Evolutionary conservation across 2,888 invertebrate species (phyloP).

Genomic region (Chymomyza procnemis): DNA sequence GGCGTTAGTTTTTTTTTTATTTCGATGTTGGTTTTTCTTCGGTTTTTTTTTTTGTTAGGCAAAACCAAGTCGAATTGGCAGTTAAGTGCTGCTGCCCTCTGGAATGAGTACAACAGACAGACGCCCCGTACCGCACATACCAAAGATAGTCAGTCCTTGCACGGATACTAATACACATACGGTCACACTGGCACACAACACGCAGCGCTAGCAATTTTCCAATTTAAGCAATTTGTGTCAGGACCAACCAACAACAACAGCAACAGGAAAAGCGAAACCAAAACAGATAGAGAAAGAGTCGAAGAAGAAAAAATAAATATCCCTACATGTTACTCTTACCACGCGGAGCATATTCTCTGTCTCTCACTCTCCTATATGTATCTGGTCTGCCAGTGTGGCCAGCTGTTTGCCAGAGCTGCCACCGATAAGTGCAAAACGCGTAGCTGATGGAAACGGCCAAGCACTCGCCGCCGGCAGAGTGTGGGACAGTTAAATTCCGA

Average conservation of each 20-base stretch:
- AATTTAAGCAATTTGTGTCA: slow-evolving; percentile 68
- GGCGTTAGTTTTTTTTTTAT: slow-evolving; percentile 1
- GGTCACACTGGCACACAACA: slow-evolving; percentile 27
- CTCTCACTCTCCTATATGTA: no score
- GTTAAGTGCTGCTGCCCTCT: slow-evolving; percentile 12
- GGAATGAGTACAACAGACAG: neutral
- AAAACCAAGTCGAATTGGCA: slow-evolving; percentile 45
- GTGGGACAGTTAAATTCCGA: slow-evolving; percentile 22
- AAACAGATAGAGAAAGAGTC: no score
- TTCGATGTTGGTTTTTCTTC: no score
- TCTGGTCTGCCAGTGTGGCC: neutral
- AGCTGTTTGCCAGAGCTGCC: slow-evolving; percentile 31
- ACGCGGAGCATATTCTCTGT: neutral
- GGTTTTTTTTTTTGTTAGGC: slow-evolving; percentile 38
- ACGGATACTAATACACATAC: slow-evolving; percentile 7
- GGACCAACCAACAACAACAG: slow-evolving; percentile 43
- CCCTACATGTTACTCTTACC: slow-evolving; percentile 6
- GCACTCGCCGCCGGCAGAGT: neutral
- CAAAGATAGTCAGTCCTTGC: neutral
- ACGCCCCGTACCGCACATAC: neutral
- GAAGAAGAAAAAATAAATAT: slow-evolving; percentile 1
- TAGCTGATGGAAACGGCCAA: slow-evolving; percentile 37
- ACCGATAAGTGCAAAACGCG: slow-evolving; percentile 49
- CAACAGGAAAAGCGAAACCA: neutral
- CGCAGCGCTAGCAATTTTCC: slow-evolving; percentile 69